These are phyloP conservation scores for Drosophila insularis DNA, from an alignment of 1,140 invertebrate genomes.

Conservation along the genomic window DNA sequence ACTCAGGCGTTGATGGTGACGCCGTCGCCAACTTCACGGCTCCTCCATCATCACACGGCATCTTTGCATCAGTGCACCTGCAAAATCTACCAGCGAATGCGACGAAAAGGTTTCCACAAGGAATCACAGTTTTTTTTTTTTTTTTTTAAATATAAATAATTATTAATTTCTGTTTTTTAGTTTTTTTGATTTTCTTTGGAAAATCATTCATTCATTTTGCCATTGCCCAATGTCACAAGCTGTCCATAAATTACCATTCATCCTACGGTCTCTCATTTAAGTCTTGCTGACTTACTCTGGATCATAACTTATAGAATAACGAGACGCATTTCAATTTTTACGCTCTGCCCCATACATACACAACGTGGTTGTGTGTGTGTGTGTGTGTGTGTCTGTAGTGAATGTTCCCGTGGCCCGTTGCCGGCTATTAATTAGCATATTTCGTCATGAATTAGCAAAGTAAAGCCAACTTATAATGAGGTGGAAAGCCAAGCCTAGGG, in stretches of 20 bases:
- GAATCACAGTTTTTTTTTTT: too few species aligned
- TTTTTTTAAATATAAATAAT: too few species aligned
- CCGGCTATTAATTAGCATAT: constrained; percentile 70
- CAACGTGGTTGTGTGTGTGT: not conserved
- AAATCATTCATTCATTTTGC: not conserved
- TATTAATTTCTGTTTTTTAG: too few species aligned
- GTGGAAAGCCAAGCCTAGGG: constrained; percentile 48
- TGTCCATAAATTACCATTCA: not conserved
- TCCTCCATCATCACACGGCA: constrained; percentile 11
- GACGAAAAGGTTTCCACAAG: too few species aligned
- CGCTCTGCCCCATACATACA: not conserved
- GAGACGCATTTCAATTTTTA: constrained; percentile 16
- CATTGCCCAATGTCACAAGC: not conserved
- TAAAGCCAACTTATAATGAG: constrained; percentile 60
- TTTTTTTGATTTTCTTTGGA: not conserved
- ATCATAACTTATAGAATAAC: constrained; percentile 17
- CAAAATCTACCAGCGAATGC: not conserved
- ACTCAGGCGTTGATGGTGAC: constrained; percentile 66
- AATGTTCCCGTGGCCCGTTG: constrained; percentile 21
- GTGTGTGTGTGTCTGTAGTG: not conserved
- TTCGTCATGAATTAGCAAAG: constrained; percentile 64
- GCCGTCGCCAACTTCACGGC: constrained; percentile 47
- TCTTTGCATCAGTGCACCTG: constrained; percentile 27
- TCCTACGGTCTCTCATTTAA: not conserved
- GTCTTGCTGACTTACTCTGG: not conserved